Conservation (phyloP, 2,888 invertebrate species). For the Selenia dentaria region DNA sequence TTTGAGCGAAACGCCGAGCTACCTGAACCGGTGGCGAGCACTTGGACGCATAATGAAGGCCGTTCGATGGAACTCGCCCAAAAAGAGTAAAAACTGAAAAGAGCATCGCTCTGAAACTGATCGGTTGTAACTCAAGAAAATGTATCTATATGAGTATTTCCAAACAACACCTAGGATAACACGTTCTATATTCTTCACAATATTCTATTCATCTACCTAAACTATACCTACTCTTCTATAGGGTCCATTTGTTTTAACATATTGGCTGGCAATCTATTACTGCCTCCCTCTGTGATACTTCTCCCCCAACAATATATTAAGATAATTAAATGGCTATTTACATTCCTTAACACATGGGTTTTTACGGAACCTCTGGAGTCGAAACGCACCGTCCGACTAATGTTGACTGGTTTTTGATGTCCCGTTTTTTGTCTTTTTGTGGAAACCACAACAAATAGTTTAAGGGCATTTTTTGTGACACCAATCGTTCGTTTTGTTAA, state of each 20-base stretch:
- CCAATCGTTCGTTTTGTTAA: conserved; percentile 70
- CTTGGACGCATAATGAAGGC: conserved; percentile 78
- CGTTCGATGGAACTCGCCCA: conserved; percentile 69
- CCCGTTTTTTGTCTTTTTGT: conserved; percentile 72
- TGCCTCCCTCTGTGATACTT: conserved; percentile 68
- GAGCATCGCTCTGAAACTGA: conserved; percentile 76
- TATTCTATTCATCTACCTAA: conserved; percentile 63
- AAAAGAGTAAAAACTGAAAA: conserved; percentile 72
- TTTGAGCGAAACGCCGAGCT: conserved; percentile 69
- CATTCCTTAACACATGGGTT: conserved; percentile 83
- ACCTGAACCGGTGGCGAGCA: conserved; percentile 71
- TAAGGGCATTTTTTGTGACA: conserved; percentile 74
- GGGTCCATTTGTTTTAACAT: no score
- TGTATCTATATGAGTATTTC: conserved; percentile 37
- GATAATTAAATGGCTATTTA: conserved; percentile 84
- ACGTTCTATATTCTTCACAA: neutral
- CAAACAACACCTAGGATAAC: conserved; percentile 14
- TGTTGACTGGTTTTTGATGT: conserved; percentile 80
- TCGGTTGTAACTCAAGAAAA: conserved; percentile 52
- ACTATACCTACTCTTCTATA: no score
- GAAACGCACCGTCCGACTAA: conserved; percentile 81
- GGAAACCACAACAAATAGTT: conserved; percentile 81
- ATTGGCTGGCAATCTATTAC: conserved; percentile 74
- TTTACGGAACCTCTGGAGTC: conserved; percentile 69
- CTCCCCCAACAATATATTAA: conserved; percentile 81